Base-by-base conservation (phyloP, 2,888 invertebrate species). In the Deilephila porcellus region DNA sequence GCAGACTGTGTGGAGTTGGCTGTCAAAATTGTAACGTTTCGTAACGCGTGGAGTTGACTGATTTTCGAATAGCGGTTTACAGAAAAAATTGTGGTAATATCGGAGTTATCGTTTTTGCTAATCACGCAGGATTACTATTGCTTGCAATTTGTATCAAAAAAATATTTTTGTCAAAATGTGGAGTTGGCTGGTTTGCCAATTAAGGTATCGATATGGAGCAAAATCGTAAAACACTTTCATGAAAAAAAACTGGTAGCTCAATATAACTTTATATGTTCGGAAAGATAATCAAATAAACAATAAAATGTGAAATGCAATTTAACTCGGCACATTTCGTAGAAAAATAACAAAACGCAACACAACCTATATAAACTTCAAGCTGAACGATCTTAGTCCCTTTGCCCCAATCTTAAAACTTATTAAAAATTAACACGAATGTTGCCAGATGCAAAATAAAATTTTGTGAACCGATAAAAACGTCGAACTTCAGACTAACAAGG, bases 251-350 rank as follows among this genome's bases (percentile, higher is more conserved):
- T 80, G 77, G 86, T 83, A 86, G 86, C 85, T 45, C n/a, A n/a
- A 73, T 72, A 77, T 80, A 79, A 74, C 76, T 79, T 78, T 75
- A 82, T 80, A 82, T 77, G 73, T 79, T 76, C 72, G 74, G 78
- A 83, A 79, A 82, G 80, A 87, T 86, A 86, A 90, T 92, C 89
- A 92, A 93, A 93, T 91, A 91, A 93, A 91, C 90, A 85, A 91
- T 91, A 92, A 92, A 92, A 91, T 79, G 77, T 81, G 83, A 86
- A 89, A 91, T 77, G 85, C 86, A 87, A 90, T 91, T 89, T 87
- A 85, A 84, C 79, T 85, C 82, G 83, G 87, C 90, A 90, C 88
- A 86, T 87, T 89, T 88, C 79, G 77, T 76, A 80, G 77, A 76
- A 74, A 70, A 74, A 74, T 34, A 74, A 71, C 71, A 60, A 76